Percentiles rank a stretch among this genome's conserved stretches.
Conservation (phyloP, 1,140 invertebrate species). For the Eurosta solidaginis region DNA sequence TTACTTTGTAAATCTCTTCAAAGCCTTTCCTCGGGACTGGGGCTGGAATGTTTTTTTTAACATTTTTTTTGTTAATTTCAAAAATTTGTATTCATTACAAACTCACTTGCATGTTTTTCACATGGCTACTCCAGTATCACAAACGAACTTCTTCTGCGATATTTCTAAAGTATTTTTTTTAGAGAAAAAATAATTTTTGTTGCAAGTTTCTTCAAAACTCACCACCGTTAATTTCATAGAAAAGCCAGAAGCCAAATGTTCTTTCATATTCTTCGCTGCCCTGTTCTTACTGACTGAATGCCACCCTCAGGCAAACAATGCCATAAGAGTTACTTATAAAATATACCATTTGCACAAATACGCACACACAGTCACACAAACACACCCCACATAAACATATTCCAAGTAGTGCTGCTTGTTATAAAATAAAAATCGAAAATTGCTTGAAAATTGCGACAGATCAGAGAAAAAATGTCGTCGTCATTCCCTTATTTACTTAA, state of each 20-base stretch:
- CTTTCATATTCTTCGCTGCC: not conserved
- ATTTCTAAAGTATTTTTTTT: too few relatives aligned
- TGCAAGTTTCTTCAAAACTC: too few relatives aligned
- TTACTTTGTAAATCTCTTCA: too few relatives aligned
- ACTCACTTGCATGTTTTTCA: too few relatives aligned
- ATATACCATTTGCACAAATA: not conserved
- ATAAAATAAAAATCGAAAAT: constrained; percentile 20
- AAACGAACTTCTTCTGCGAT: too few relatives aligned
- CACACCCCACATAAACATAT: not conserved
- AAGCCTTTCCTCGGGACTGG: too few relatives aligned
- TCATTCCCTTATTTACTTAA: constrained; percentile 22
- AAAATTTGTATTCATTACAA: too few relatives aligned
- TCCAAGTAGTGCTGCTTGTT: not conserved
- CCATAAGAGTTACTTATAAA: not conserved
- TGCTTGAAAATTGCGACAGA: constrained; percentile 20
- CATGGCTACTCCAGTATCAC: too few relatives aligned
- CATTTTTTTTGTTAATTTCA: too few relatives aligned
- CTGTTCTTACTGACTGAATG: not conserved
- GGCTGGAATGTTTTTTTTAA: too few relatives aligned
- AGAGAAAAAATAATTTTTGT: too few relatives aligned
- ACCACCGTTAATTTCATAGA: too few relatives aligned
- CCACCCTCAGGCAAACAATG: constrained; percentile 3
- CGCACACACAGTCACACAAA: not conserved
- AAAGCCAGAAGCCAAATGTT: not conserved
- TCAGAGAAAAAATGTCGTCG: constrained; percentile 7